Percentiles rank a stretch among this genome's conserved stretches.
Conservation (phyloP, 2,113 vertebrate species). For the Ellobius talpinus region DNA sequence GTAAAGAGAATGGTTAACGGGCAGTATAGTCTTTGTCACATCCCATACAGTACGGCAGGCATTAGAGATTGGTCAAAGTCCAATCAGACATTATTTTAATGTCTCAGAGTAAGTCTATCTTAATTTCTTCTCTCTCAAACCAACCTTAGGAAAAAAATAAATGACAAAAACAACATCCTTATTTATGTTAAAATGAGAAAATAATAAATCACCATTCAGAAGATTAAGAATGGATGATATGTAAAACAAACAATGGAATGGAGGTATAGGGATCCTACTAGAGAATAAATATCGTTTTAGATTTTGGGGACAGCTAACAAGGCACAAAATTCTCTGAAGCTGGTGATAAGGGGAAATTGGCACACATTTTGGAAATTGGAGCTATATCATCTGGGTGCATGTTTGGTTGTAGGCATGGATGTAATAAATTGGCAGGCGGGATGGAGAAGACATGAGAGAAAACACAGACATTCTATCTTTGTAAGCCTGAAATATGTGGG, state of each 20-base stretch:
- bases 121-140: not conserved
- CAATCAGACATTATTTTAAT: conserved; percentile 49
- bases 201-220: not conserved
- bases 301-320: not conserved
- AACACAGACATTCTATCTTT: not conserved
- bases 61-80: not conserved
- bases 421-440: not conserved
- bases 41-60: not conserved
- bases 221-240: conserved; percentile 6
- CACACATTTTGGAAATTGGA: not conserved
- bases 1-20: not conserved
- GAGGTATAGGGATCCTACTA: not conserved
- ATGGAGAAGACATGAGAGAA: not conserved
- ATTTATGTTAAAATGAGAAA: conserved; percentile 17
- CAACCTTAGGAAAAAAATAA: not conserved
- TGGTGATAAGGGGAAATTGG: not conserved
- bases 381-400: not conserved
- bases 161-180: conserved; percentile 1
- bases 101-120: conserved; percentile 17
- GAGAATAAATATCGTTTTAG: not conserved
- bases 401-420: not conserved
- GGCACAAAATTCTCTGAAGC: not conserved
- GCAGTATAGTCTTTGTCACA: not conserved
- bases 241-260: not conserved
- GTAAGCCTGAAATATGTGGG: not conserved